These are phyloP conservation scores for Enteromius paludinosus DNA, from an alignment of 2,797 vertebrate genomes.

Conservation along the genomic window DNA sequence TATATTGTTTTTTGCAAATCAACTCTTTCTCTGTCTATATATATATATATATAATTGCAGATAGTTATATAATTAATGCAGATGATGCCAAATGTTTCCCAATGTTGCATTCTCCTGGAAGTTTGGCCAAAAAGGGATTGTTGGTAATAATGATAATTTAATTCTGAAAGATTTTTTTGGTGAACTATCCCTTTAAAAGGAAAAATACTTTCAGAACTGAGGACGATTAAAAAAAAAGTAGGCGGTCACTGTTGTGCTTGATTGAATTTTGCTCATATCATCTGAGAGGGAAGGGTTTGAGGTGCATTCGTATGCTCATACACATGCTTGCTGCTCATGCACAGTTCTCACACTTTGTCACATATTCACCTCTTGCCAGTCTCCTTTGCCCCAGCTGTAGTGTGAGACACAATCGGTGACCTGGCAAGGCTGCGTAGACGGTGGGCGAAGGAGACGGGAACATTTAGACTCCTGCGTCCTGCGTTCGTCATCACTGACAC, in stretches of 20 bases:
- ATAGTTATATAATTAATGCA: no score
- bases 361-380: constrained; percentile 87
- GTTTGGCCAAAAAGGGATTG: no score
- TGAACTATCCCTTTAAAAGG: not conserved
- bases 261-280: not conserved
- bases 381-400: constrained; percentile 85
- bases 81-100: no score
- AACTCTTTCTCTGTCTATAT: no score
- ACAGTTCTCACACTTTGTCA: constrained; percentile 33
- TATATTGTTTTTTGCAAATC: no score
- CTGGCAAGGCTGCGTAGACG: constrained; percentile 81
- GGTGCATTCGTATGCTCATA: constrained; percentile 32
- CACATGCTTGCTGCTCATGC: not conserved
- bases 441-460: constrained; percentile 72
- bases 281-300: not conserved
- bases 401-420: constrained; percentile 75
- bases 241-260: not conserved
- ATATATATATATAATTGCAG: no score
- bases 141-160: not conserved
- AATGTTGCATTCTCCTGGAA: no score
- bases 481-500: constrained; percentile 75
- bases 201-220: not conserved
- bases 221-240: not conserved
- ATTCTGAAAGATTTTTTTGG: not conserved
- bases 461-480: constrained; percentile 77